Evolutionary conservation across 1,140 invertebrate species (phyloP), one percentile per base, ranked within the genome.

Genomic region (Panagrolaimus sp.): DNA sequence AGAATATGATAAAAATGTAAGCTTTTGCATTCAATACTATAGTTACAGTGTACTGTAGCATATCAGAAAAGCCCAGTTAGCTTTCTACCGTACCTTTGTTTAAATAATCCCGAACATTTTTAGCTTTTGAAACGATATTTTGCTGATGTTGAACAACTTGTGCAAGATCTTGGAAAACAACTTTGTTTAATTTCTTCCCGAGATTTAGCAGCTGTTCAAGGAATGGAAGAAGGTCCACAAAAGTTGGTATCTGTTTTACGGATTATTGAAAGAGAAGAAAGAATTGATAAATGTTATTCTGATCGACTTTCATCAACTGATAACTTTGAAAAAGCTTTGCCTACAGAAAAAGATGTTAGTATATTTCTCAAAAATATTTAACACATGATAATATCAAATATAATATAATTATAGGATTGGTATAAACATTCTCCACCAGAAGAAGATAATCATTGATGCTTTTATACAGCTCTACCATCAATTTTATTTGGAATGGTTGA

Each of bases 401-500:
- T 76, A n/a, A n/a, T n/a, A n/a, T n/a, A n/a, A n/a, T 73, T 75
- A 24, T 64, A 87, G 80, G 94, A 96, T 83, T 88, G 88, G 88
- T 91, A 91, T 89, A 89, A 88, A 76, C 88, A 88, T 65, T 85
- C 88, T 44, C 84, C 88, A 69, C 91, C 92, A 0, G 91, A 93
- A 73, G 88, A 89, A 72, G 90, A 90, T 82, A 88, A 90, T 76
- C 82, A 86, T 66, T 87, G 87, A 28, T 92, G 90, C 81, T 94
- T 90, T 84, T 91, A 94, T 78, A 96, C 94, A 0, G 90, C 91
- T 63, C 89, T 94, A 10, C 94, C 95, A 5, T 90, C 96, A 68
- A 94, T 97, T 69, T 91, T 98, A 67, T 96, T 96, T 84, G 91
- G 96, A 86, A 98, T 98, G 94, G 92, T 98, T 68, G 91, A 95